Conservation (phyloP, 2,797 vertebrate genomes). For the Epinephelus awoara region DNA sequence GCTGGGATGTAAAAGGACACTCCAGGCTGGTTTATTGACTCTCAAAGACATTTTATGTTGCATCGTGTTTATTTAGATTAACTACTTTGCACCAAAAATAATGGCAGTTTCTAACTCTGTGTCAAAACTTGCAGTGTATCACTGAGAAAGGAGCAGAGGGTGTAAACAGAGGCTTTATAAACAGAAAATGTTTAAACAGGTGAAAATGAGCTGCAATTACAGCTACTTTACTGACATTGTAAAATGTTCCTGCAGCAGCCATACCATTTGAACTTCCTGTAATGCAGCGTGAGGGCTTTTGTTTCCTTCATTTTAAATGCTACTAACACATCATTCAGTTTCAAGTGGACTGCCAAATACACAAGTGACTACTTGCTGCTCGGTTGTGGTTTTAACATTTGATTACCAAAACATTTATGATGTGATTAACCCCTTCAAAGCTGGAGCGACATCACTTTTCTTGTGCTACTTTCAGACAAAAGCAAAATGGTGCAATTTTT, state of each 20-base stretch:
- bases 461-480: too few species aligned
- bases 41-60: conserved; percentile 17
- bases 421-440: not conserved
- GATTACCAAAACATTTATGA: not conserved
- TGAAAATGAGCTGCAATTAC: conserved; percentile 9
- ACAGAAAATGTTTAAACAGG: too few species aligned
- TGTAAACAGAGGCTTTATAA: not conserved
- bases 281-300: not conserved
- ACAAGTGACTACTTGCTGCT: not conserved
- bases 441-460: too few species aligned
- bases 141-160: not conserved
- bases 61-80: not conserved
- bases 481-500: too few species aligned
- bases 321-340: not conserved
- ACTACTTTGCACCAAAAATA: conserved; percentile 6
- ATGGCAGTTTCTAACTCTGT: not conserved
- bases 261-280: conserved; percentile 1
- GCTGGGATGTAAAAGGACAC: conserved; percentile 29
- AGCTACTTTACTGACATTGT: not conserved
- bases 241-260: not conserved
- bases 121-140: not conserved
- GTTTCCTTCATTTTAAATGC: conserved; percentile 2
- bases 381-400: not conserved
- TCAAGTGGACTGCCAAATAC: not conserved
- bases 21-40: conserved; percentile 29